Conservation (phyloP, 2,888 invertebrate genomes). For the Lysandra coridon region DNA sequence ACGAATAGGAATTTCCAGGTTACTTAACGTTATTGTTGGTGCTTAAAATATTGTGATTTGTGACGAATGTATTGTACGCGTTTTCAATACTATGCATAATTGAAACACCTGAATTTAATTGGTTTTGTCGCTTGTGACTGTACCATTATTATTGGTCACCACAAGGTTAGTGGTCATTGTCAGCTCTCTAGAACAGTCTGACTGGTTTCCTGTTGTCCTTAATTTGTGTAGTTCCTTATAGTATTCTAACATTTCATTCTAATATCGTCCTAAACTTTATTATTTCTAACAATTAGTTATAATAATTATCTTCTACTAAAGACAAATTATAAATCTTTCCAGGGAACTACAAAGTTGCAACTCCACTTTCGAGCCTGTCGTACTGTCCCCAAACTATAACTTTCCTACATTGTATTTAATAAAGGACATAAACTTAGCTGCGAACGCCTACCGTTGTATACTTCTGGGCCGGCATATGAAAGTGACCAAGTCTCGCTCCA, state of each 20-base stretch:
- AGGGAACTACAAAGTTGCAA: not conserved
- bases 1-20: constrained; percentile 18
- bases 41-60: constrained; percentile 8
- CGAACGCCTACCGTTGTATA: constrained; percentile 11
- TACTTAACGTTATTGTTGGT: not conserved
- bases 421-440: not conserved
- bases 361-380: not conserved
- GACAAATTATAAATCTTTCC: not conserved
- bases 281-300: not conserved
- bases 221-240: not conserved
- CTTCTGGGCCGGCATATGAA: constrained; percentile 52
- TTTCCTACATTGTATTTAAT: not conserved
- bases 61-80: constrained; percentile 22
- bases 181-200: constrained; percentile 20
- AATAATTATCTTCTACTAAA: no score
- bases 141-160: not conserved
- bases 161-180: not conserved
- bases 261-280: not conserved
- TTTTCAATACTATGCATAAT: constrained; percentile 15
- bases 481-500: constrained; percentile 73
- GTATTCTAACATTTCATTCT: not conserved
- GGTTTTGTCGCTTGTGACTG: constrained; percentile 22
- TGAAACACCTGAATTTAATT: constrained; percentile 30
- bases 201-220: constrained; percentile 8
- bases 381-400: not conserved